These are phyloP conservation scores for Sicus ferrugineus DNA, from an alignment of 2,888 invertebrate genomes.

Conservation along the genomic window DNA sequence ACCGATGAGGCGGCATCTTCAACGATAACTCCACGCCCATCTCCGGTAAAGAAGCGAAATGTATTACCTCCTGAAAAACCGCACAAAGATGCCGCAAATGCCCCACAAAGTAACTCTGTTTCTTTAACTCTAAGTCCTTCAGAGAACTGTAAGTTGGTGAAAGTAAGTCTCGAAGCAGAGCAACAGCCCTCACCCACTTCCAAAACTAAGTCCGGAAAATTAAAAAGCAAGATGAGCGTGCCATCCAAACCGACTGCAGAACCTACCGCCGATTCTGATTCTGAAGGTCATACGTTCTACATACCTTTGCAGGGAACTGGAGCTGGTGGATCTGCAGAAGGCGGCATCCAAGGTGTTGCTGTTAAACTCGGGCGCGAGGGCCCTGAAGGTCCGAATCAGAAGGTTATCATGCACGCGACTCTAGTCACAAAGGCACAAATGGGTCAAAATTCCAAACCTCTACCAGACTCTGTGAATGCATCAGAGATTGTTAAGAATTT, in stretches of 20 bases:
- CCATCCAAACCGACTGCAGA: conserved; percentile 27
- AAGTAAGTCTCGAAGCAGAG: conserved; percentile 67
- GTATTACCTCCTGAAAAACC: conserved; percentile 53
- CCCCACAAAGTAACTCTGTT: conserved; percentile 56
- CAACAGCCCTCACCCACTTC: conserved; percentile 31
- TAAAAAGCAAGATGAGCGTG: conserved; percentile 12
- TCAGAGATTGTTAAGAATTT: conserved; percentile 63
- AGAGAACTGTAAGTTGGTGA: conserved; percentile 66
- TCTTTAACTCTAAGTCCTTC: conserved; percentile 63
- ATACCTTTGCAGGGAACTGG: conserved; percentile 69
- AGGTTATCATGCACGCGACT: conserved; percentile 71
- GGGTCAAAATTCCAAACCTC: conserved; percentile 60
- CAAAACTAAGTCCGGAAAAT: conserved; percentile 31
- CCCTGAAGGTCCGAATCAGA: conserved; percentile 70
- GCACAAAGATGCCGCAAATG: conserved; percentile 46
- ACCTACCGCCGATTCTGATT: conserved; percentile 65
- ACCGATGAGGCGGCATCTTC: conserved; percentile 43
- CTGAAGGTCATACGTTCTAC: conserved; percentile 71
- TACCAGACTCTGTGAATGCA: conserved; percentile 61
- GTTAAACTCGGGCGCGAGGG: conserved; percentile 73
- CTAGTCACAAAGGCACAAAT: conserved; percentile 71
- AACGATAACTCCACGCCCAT: conserved; percentile 40
- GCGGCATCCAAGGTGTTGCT: conserved; percentile 71
- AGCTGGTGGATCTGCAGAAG: conserved; percentile 52
- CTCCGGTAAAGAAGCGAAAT: conserved; percentile 50